These are phyloP conservation scores for Ramphastos sulfuratus DNA, from an alignment of 2,113 vertebrate species.

Conservation along the genomic window DNA sequence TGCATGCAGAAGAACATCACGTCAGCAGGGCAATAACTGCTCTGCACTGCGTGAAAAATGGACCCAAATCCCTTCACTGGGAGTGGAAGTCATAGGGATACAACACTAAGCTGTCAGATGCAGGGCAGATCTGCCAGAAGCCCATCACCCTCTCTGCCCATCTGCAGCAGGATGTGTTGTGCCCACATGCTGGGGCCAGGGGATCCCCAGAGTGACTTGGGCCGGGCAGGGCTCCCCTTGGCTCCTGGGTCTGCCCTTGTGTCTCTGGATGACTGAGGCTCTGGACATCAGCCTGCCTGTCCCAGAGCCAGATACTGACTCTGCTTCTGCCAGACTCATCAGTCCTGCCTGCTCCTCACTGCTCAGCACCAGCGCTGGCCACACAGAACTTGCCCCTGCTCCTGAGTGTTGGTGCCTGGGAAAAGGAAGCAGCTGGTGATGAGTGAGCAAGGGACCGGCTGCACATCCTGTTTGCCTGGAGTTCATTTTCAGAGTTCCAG, in stretches of 20 bases:
- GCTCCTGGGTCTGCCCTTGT: rapidly evolving
- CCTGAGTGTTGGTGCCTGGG: background rate
- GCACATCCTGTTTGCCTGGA: background rate
- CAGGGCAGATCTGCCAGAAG: background rate
- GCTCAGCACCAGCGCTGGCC: no score
- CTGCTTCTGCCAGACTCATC: background rate
- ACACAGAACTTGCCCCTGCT: rapidly evolving
- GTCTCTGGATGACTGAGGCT: background rate
- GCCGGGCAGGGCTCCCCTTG: background rate
- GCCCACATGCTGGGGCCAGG: rapidly evolving
- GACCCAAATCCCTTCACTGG: background rate
- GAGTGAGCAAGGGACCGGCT: background rate
- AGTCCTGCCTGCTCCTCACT: background rate
- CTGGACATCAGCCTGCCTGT: rapidly evolving
- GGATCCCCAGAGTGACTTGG: background rate
- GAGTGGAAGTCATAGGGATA: background rate
- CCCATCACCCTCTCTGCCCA: background rate
- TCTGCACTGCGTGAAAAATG: background rate
- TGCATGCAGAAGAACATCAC: background rate
- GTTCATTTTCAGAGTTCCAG: background rate
- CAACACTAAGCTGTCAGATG: background rate
- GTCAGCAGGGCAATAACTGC: background rate
- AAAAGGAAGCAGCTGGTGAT: rapidly evolving
- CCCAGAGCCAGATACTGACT: background rate
- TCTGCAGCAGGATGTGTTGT: background rate